These are phyloP conservation scores for Morus bassanus DNA, from an alignment of 2,797 vertebrate species.

Conservation along the genomic window DNA sequence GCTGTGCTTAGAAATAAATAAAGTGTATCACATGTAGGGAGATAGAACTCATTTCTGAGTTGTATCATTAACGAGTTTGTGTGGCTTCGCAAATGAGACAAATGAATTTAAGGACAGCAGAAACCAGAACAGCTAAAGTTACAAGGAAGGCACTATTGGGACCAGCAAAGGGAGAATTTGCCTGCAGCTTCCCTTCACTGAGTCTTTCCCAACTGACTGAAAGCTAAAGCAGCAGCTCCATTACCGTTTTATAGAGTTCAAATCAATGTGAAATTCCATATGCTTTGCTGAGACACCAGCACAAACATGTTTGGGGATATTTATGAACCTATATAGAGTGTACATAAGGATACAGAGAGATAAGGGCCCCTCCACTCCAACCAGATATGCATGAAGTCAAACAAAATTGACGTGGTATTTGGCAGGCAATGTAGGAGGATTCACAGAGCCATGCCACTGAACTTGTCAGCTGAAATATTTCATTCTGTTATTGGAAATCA, in stretches of 20 bases:
- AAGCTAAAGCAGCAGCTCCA: constrained; percentile 19
- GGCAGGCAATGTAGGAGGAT: not conserved
- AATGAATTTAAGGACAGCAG: not conserved
- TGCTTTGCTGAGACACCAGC: not conserved
- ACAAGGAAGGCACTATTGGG: not conserved
- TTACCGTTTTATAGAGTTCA: constrained; percentile 35
- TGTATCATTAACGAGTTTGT: not conserved
- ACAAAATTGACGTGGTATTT: constrained; percentile 19
- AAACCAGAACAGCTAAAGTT: not conserved
- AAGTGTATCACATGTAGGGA: not conserved
- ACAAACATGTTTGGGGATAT: not conserved
- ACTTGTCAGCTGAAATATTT: constrained; percentile 44
- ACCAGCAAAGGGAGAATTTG: not conserved
- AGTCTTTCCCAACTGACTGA: not conserved
- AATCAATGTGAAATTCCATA: constrained; percentile 49
- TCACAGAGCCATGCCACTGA: constrained; percentile 7
- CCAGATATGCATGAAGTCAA: constrained; percentile 28
- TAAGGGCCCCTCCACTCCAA: not conserved
- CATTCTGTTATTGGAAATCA: constrained; percentile 51
- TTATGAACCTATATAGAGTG: not conserved
- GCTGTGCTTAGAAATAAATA: not conserved
- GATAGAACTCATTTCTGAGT: not conserved
- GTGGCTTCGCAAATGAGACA: not conserved
- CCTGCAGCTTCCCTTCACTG: not conserved
- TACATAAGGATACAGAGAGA: not conserved